Base-by-base conservation (phyloP, 2,797 vertebrate species). In the Macropus fuliginosus region DNA sequence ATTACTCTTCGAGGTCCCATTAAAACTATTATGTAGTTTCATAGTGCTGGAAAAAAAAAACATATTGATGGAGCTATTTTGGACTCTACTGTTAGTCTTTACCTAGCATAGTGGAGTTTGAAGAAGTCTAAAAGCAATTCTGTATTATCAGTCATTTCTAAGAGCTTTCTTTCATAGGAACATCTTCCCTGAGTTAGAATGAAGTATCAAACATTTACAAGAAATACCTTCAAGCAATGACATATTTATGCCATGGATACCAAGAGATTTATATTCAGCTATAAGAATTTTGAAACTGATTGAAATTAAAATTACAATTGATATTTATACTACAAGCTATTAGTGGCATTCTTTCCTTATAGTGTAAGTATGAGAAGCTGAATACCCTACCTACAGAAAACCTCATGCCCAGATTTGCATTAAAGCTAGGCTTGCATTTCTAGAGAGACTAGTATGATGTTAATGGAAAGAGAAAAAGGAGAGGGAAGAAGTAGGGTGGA, bases 61-160 rank as follows among this genome's bases (percentile, higher is more conserved):
- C 90, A 97, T 97, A 97, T 98, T 98, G 96, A 98, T 98, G 96
- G 92, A 66, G 96, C 93, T 91, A 98, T 95, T 97, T 91, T 98
- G 18, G 8, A 46, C 98, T 90, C 96, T 94, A 91, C 91, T 91
- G 94, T 96, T 96, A 93, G 14, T 52, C 81, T 95, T 96, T 98
- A 96, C 46, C 31, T 93, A 91, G 89, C 95, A 46, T 56, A 21
- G 66, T 93, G 95, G 29, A 91, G 40, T 81, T 81, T 81, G 40
- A 81, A 95, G 91, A 95, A 54, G 10, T 96, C 74, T 91, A 94
- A 95, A 97, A 96, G 54, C 40, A 55, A 95, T 34, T 0, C 0
- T 92, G 18, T 31, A 31, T 52, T 97, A 96, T 95, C 91, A 97
- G 54, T 96, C 95, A 97, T 89, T 56, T 95, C 57, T 95, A 95